Conservation (phyloP, 2,797 vertebrate species). For the Enteromius radiatus region DNA sequence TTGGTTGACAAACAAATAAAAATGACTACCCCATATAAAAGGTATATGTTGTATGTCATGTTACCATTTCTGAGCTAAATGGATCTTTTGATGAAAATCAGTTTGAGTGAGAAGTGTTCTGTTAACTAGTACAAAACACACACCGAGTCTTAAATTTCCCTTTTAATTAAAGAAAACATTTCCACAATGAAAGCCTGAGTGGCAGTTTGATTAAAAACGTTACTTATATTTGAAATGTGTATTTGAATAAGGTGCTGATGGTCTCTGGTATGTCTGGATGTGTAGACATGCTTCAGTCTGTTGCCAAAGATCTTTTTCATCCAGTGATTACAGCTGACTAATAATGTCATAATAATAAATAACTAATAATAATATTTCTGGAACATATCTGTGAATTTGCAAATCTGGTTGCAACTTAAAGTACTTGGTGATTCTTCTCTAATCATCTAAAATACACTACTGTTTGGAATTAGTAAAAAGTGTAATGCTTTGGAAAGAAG, state of each 20-base stretch:
- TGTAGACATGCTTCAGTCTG: slow-evolving; percentile 31
- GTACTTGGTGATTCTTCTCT: not conserved
- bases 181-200: slow-evolving; percentile 20
- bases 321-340: slow-evolving; percentile 5
- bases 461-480: not conserved
- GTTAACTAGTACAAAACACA: not conserved
- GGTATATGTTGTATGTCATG: not conserved
- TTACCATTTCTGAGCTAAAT: not conserved
- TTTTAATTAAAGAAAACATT: slow-evolving; percentile 39
- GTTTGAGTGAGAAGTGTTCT: not conserved
- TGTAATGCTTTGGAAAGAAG: not conserved
- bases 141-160: not conserved
- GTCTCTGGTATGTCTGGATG: slow-evolving; percentile 27
- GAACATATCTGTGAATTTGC: slow-evolving; percentile 36
- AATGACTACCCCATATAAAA: not conserved
- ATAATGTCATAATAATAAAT: too few relatives aligned
- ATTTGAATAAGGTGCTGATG: slow-evolving; percentile 23
- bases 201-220: slow-evolving; percentile 24
- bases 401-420: slow-evolving; percentile 31
- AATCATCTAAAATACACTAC: not conserved
- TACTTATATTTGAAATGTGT: slow-evolving; percentile 24
- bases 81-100: slow-evolving; percentile 29
- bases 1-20: not conserved
- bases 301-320: slow-evolving; percentile 38
- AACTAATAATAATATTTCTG: too few relatives aligned